Percentiles rank a stretch among this genome's conserved stretches.
Conservation (phyloP, 1,140 invertebrate genomes). For the Zaprionus camerounensis region DNA sequence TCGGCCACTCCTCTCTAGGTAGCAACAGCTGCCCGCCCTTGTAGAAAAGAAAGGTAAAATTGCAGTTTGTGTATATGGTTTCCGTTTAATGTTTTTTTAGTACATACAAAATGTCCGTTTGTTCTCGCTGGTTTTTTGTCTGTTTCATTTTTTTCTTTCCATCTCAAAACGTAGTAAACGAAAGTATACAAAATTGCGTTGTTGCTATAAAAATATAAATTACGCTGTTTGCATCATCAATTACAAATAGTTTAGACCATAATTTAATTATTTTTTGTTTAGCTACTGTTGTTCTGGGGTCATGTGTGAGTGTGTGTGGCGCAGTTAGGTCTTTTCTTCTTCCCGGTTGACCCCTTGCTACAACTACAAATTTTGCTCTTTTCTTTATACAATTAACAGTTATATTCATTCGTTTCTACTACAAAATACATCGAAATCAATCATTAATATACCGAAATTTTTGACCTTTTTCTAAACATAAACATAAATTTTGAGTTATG, state of each 20-base stretch:
- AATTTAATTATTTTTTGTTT: constrained; percentile 59
- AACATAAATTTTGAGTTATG: constrained; percentile 67
- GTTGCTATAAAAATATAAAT: constrained; percentile 74
- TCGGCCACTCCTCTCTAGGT: neutral
- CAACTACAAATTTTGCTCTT: constrained; percentile 35
- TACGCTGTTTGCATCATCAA: constrained; percentile 43
- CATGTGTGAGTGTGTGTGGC: neutral
- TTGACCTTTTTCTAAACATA: constrained; percentile 45
- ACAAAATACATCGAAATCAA: constrained; percentile 43
- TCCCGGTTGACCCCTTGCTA: constrained; percentile 16
- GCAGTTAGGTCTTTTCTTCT: constrained; percentile 2
- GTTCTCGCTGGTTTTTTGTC: constrained; percentile 28
- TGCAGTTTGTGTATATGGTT: constrained; percentile 32
- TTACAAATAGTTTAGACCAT: constrained; percentile 61
- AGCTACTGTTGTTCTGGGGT: constrained; percentile 37
- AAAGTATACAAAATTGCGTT: constrained; percentile 59
- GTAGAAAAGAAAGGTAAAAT: constrained; percentile 15
- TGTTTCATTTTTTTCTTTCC: constrained; percentile 31
- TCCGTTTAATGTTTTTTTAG: constrained; percentile 53
- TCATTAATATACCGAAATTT: constrained; percentile 38
- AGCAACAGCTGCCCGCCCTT: neutral
- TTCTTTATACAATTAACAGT: constrained; percentile 35
- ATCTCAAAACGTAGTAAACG: constrained; percentile 49
- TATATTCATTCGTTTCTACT: constrained; percentile 45
- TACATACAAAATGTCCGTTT: constrained; percentile 60